These are phyloP conservation scores for Eupelmus urozonus DNA, from an alignment of 2,888 invertebrate species.

Conservation along the genomic window DNA sequence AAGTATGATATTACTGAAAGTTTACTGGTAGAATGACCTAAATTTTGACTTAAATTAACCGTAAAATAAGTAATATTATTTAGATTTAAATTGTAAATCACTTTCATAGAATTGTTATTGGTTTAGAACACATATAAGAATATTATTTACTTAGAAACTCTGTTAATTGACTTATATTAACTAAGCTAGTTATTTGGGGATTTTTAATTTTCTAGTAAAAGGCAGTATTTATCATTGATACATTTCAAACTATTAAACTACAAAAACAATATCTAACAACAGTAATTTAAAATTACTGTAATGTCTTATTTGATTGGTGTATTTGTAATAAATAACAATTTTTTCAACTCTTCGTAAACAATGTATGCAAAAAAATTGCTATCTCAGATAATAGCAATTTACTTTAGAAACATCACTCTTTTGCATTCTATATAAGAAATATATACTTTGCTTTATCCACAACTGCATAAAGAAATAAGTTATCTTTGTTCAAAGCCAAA, in stretches of 20 bases:
- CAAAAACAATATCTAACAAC: constrained; percentile 14
- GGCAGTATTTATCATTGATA: constrained; percentile 41
- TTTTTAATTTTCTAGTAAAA: constrained; percentile 13
- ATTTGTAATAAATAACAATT: constrained; percentile 25
- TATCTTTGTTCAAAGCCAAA: constrained; percentile 28
- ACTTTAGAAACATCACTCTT: constrained; percentile 17
- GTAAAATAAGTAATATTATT: too few relatives aligned
- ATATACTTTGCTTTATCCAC: constrained; percentile 8
- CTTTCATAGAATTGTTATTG: not conserved
- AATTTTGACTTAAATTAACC: too few relatives aligned
- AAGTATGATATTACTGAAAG: too few relatives aligned
- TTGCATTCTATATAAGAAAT: constrained; percentile 18
- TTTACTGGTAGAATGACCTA: too few relatives aligned
- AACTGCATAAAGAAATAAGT: constrained; percentile 31
- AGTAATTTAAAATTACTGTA: constrained; percentile 45
- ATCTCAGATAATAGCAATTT: constrained; percentile 12
- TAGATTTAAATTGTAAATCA: not conserved
- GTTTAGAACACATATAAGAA: not conserved
- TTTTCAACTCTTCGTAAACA: not conserved
- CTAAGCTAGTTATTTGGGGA: constrained; percentile 30
- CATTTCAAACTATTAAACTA: constrained; percentile 20
- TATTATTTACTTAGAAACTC: constrained; percentile 3
- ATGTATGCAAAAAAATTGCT: constrained; percentile 36
- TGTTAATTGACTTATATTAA: constrained; percentile 35
- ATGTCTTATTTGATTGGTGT: not conserved